Evolutionary conservation across 2,113 vertebrate genomes (phyloP).

Genomic region (Nettapus auritus): DNA sequence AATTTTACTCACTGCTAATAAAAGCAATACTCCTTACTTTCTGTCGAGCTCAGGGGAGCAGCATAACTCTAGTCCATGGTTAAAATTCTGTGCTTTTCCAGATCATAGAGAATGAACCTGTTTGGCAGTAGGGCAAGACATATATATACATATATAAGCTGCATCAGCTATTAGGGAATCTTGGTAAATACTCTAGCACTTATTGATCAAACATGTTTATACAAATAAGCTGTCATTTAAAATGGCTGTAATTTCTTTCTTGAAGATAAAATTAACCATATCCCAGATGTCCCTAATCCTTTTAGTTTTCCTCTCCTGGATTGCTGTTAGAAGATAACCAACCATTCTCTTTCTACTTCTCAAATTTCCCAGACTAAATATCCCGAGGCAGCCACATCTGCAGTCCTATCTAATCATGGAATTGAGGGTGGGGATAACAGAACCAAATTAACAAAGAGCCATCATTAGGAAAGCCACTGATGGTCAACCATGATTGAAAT

Average conservation of each 20-base stretch:
- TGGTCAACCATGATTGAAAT: not conserved
- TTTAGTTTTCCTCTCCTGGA: not conserved
- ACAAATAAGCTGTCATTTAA: not conserved
- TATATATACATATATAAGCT: not conserved
- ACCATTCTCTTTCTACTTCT: not conserved
- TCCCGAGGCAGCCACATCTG: not conserved
- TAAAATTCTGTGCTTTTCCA: not conserved
- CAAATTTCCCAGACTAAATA: not conserved
- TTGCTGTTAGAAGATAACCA: not conserved
- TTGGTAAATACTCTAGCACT: not conserved
- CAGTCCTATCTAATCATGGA: not conserved
- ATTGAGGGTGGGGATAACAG: not conserved
- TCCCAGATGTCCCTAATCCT: not conserved
- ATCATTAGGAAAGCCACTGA: not conserved
- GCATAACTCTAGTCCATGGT: not conserved
- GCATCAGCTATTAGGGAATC: not conserved
- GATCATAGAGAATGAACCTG: not conserved
- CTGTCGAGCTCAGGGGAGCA: not conserved
- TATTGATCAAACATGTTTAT: not conserved
- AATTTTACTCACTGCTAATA: conserved; percentile 26
- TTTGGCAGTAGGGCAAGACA: not conserved
- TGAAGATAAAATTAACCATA: not conserved
- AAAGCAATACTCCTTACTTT: not conserved
- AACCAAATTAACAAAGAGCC: not conserved
- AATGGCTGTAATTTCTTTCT: not conserved